Evolutionary conservation across 2,888 invertebrate species (phyloP).

Genomic region (Globia sparganii): DNA sequence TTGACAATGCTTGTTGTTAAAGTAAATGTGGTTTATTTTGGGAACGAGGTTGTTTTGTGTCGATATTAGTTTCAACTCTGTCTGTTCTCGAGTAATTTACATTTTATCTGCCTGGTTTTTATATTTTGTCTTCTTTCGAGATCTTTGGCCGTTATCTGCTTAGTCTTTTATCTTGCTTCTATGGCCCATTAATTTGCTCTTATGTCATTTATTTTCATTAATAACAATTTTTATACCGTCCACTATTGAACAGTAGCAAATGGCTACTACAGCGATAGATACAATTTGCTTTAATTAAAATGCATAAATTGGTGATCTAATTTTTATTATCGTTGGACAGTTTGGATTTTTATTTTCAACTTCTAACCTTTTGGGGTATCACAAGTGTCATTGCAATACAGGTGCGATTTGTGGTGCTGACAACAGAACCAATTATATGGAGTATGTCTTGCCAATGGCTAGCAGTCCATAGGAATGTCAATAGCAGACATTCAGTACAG

Average conservation of each 20-base stretch:
- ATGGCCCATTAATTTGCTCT: neutral
- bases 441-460: neutral
- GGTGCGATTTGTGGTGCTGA: neutral
- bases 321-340: neutral
- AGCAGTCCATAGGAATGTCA: slow-evolving; percentile 19
- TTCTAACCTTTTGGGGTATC: neutral
- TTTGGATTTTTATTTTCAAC: neutral
- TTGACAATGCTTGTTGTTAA: slow-evolving; percentile 33
- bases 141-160: neutral
- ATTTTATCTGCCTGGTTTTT: neutral
- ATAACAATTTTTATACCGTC: neutral
- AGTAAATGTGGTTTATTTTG: slow-evolving; percentile 15
- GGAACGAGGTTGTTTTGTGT: neutral
- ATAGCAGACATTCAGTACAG: slow-evolving; percentile 13
- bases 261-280: neutral
- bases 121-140: neutral
- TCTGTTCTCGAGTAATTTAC: neutral
- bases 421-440: slow-evolving; percentile 10
- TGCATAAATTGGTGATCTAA: neutral
- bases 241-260: neutral
- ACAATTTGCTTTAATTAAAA: neutral
- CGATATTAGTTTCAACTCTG: neutral
- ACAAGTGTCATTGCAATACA: neutral
- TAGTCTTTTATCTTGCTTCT: neutral
- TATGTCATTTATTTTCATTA: neutral